Evolutionary conservation across 2,888 invertebrate genomes (phyloP).

Genomic region (Noctua janthe): DNA sequence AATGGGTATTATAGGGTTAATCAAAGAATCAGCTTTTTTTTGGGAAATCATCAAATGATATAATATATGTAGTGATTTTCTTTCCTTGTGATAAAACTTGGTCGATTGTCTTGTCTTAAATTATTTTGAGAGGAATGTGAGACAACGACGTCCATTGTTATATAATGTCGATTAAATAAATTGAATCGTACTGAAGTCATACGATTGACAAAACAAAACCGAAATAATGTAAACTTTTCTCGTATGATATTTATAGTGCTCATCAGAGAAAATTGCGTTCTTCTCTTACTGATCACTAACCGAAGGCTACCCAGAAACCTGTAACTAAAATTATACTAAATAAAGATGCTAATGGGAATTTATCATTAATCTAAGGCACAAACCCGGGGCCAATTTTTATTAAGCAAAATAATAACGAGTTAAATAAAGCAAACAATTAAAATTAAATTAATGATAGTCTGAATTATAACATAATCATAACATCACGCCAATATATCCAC

Average conservation of each 20-base stretch:
- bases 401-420: background rate
- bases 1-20: too few species aligned
- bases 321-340: background rate
- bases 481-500: background rate
- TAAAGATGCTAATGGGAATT: background rate
- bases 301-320: background rate
- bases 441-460: background rate
- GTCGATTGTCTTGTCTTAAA: conserved; percentile 12
- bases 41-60: too few species aligned
- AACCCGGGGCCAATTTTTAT: background rate
- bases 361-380: background rate
- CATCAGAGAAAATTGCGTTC: background rate
- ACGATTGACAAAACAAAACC: conserved; percentile 6
- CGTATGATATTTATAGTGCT: background rate
- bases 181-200: conserved; percentile 1
- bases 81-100: background rate
- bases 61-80: too few species aligned
- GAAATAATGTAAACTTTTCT: conserved; percentile 14
- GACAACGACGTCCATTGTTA: conserved; percentile 27
- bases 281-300: background rate
- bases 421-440: background rate
- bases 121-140: conserved; percentile 12
- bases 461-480: background rate
- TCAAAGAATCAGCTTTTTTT: too few species aligned
- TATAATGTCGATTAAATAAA: background rate